Percentiles rank a stretch among this genome's conserved stretches.
Conservation (phyloP, 2,113 vertebrate genomes). For the Aspidoscelis tigris region DNA sequence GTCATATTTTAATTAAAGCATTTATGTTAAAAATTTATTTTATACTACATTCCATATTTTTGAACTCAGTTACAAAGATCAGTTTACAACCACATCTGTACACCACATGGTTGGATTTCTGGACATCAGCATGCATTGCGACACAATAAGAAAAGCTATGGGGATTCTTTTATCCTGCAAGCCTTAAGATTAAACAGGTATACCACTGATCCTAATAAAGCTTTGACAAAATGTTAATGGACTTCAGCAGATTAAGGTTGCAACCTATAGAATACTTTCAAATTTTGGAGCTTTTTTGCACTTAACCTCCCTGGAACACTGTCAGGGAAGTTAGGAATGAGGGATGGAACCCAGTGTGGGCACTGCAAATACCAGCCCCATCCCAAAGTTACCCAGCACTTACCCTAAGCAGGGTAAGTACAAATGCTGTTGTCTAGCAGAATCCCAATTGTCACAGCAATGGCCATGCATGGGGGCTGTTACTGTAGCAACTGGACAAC, state of each 20-base stretch:
- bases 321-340: too few relatives aligned
- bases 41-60: accelerated
- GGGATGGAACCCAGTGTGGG: too few relatives aligned
- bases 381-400: too few relatives aligned
- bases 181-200: neutral
- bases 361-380: too few relatives aligned
- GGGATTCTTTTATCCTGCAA: neutral
- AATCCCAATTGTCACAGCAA: too few relatives aligned
- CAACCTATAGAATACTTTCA: neutral
- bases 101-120: neutral
- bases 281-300: neutral
- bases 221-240: neutral
- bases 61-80: accelerated
- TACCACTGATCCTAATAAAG: neutral
- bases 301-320: too few relatives aligned
- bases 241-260: neutral
- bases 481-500: too few relatives aligned
- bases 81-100: neutral
- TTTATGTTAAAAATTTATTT: accelerated
- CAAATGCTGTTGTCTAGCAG: too few relatives aligned
- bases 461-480: too few relatives aligned
- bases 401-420: too few relatives aligned
- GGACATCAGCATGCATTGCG: neutral
- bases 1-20: neutral
- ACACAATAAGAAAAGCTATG: neutral